phyloP scores from a whole-genome alignment of 2,888 invertebrate genomes.

The Chalcis sispes region DNA sequence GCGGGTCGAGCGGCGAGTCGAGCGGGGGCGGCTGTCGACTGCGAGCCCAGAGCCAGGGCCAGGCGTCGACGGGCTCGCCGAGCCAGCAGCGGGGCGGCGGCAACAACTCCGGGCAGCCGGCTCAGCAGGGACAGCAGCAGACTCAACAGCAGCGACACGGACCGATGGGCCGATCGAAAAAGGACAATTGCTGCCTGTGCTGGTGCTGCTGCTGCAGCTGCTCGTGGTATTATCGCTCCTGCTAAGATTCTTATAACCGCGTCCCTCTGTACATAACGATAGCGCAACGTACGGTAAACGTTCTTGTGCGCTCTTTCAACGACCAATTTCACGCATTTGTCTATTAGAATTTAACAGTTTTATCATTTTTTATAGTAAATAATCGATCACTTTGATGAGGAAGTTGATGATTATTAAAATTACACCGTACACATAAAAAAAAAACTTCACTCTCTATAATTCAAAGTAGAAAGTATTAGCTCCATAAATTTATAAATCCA shows the following conservation, averaged over 20 bases:
- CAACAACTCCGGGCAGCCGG: conserved; percentile 65
- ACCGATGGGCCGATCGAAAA: conserved; percentile 77
- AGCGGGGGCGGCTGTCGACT: conserved; percentile 69
- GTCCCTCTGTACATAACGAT: neutral
- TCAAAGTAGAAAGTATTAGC: too few relatives aligned
- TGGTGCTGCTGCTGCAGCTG: conserved; percentile 81
- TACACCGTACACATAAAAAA: too few relatives aligned
- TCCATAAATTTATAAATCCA: too few relatives aligned
- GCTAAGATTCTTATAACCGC: neutral
- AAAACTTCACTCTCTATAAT: too few relatives aligned
- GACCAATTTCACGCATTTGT: too few relatives aligned
- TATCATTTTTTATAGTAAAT: too few relatives aligned
- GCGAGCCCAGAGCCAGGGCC: conserved; percentile 71
- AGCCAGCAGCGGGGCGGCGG: conserved; percentile 62
- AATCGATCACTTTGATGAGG: too few relatives aligned
- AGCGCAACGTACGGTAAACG: conserved; percentile 11
- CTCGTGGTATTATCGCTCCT: conserved; percentile 77
- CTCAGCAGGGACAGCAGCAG: conserved; percentile 66
- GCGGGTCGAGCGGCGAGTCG: conserved; percentile 66
- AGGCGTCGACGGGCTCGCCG: conserved; percentile 66
- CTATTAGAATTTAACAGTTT: too few relatives aligned
- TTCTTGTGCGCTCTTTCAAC: neutral
- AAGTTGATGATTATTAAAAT: too few relatives aligned
- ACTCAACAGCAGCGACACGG: conserved; percentile 75
- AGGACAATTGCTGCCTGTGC: conserved; percentile 80